Percentiles rank a stretch among this genome's conserved stretches.
phyloP scores from a whole-genome alignment of 2,113 vertebrate genomes.

The Malaclemys terrapin region DNA sequence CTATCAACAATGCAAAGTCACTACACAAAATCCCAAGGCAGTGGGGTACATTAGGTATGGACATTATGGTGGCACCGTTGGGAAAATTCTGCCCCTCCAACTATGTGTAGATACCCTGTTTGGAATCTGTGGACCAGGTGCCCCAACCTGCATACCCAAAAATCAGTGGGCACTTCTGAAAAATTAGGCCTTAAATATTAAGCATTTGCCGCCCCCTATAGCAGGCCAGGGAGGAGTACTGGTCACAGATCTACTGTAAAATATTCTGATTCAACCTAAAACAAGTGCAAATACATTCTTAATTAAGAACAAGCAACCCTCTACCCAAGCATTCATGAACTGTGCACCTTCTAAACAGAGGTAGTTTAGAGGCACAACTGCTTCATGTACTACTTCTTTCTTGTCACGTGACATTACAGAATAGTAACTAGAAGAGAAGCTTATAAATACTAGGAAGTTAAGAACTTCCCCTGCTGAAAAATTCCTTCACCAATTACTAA shows the following conservation, averaged over 20 bases:
- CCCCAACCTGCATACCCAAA: rapidly evolving
- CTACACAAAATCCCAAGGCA: not conserved
- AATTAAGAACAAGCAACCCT: not conserved
- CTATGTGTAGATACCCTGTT: not conserved
- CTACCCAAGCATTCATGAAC: not conserved
- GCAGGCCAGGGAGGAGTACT: rapidly evolving
- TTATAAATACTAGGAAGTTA: constrained; percentile 71
- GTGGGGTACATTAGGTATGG: rapidly evolving
- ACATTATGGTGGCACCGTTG: not conserved
- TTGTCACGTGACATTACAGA: constrained; percentile 32
- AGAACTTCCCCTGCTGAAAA: constrained; percentile 63
- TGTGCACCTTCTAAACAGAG: not conserved
- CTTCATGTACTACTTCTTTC: constrained; percentile 56
- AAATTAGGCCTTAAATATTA: not conserved
- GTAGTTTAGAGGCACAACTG: constrained; percentile 23
- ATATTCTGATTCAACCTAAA: not conserved
- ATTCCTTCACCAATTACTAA: constrained; percentile 59
- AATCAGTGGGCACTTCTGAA: not conserved
- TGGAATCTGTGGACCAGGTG: not conserved
- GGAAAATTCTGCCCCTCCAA: not conserved
- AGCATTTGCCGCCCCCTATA: rapidly evolving
- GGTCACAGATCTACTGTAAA: rapidly evolving
- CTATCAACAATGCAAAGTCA: constrained; percentile 35
- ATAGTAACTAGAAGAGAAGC: constrained; percentile 35
- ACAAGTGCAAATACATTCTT: rapidly evolving